Evolutionary conservation across 2,797 vertebrate genomes (phyloP).

Genomic region (Lindbergichthys nudifrons): DNA sequence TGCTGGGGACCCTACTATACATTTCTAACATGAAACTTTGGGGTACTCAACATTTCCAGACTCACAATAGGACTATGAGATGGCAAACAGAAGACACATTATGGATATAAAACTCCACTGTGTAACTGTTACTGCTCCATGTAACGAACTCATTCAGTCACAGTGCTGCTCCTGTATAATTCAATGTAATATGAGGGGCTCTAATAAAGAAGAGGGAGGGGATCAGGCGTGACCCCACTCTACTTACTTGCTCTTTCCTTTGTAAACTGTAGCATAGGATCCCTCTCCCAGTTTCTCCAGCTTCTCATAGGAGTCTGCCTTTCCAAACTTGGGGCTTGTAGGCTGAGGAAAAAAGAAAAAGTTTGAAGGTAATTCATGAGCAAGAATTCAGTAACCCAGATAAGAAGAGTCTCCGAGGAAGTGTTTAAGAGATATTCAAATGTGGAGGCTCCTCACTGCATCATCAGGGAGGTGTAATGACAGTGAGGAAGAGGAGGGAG

Average conservation of each 20-base stretch:
- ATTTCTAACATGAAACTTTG: too few species aligned
- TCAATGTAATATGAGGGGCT: slow-evolving; percentile 37
- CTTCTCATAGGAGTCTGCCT: slow-evolving; percentile 98
- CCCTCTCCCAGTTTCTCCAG: slow-evolving; percentile 98
- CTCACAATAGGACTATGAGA: too few species aligned
- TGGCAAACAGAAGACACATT: too few species aligned
- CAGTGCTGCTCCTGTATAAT: slow-evolving; percentile 29
- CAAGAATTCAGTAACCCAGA: slow-evolving; percentile 39
- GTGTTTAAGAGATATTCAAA: slow-evolving; percentile 48
- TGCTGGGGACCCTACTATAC: too few species aligned
- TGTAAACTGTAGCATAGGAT: slow-evolving; percentile 98
- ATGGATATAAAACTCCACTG: slow-evolving; percentile 22
- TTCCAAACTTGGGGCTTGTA: slow-evolving; percentile 98
- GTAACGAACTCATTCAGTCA: slow-evolving; percentile 28
- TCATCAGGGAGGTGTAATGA: slow-evolving; percentile 36
- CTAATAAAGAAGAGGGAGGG: slow-evolving; percentile 22
- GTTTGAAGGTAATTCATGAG: slow-evolving; percentile 25
- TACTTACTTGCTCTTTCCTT: slow-evolving; percentile 99
- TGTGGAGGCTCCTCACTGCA: slow-evolving; percentile 32
- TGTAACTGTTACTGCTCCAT: slow-evolving; percentile 37
- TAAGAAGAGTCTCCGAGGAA: slow-evolving; percentile 10
- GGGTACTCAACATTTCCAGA: too few species aligned
- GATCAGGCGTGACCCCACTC: background rate
- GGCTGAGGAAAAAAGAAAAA: slow-evolving; percentile 80
- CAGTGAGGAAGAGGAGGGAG: slow-evolving; percentile 27